Evolutionary conservation across 1,140 invertebrate genomes (phyloP).

Genomic region (Zaprionus taronus): DNA sequence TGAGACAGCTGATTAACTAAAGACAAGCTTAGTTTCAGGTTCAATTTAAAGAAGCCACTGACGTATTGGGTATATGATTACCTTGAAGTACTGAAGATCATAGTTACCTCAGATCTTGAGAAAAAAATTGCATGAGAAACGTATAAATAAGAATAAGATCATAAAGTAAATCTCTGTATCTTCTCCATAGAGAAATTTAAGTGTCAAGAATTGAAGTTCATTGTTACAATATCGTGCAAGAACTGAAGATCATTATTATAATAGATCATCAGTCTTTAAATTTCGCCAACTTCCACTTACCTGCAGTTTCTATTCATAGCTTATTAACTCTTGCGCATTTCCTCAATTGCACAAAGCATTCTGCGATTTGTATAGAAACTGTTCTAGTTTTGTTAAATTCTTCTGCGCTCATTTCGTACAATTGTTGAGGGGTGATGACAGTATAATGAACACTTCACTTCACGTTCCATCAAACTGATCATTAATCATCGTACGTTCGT

Average conservation of each 20-base stretch:
- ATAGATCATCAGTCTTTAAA: not conserved
- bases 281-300: not conserved
- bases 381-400: not conserved
- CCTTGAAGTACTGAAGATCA: too few relatives aligned
- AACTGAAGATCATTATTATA: not conserved
- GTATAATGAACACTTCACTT: slow-evolving; percentile 66
- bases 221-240: not conserved
- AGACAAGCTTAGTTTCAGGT: too few relatives aligned
- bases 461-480: slow-evolving; percentile 35
- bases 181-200: too few relatives aligned
- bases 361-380: not conserved
- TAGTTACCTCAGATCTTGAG: too few relatives aligned
- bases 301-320: not conserved
- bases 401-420: slow-evolving; percentile 44
- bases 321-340: not conserved
- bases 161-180: too few relatives aligned
- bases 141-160: too few relatives aligned
- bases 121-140: too few relatives aligned
- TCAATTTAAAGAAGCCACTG: too few relatives aligned
- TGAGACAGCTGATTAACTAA: too few relatives aligned
- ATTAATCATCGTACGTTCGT: slow-evolving; percentile 61
- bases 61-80: too few relatives aligned
- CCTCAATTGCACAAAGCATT: slow-evolving; percentile 11
- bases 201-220: too few relatives aligned
- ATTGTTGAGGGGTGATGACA: slow-evolving; percentile 66